Evolutionary conservation across 2,113 vertebrate species (phyloP).

Genomic region (human (Homo sapiens)): GRCh38 chr17:19414001-19414500

Average conservation of each 20-base stretch:
- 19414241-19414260: not conserved
- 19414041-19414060: not conserved
- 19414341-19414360: not conserved
- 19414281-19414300: accelerated
- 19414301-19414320: not conserved
- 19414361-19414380: not conserved
- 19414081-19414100: constrained; percentile 75
- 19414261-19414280: not conserved
- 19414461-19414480: constrained; percentile 75
- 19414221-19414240: not conserved
- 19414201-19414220: not conserved
- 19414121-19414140: constrained; percentile 79
- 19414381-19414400: not conserved
- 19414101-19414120: constrained; percentile 71
- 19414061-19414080: not conserved
- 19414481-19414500: constrained; percentile 71
- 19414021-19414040: not conserved
- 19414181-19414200: not conserved
- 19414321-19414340: not conserved
- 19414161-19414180: no score
- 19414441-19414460: constrained; percentile 68
- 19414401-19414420: not conserved
- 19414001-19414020: not conserved
- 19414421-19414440: not conserved
- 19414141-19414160: constrained; percentile 72